phyloP scores from a whole-genome alignment of 2,113 vertebrate genomes.

The Hydrolagus affinis region DNA sequence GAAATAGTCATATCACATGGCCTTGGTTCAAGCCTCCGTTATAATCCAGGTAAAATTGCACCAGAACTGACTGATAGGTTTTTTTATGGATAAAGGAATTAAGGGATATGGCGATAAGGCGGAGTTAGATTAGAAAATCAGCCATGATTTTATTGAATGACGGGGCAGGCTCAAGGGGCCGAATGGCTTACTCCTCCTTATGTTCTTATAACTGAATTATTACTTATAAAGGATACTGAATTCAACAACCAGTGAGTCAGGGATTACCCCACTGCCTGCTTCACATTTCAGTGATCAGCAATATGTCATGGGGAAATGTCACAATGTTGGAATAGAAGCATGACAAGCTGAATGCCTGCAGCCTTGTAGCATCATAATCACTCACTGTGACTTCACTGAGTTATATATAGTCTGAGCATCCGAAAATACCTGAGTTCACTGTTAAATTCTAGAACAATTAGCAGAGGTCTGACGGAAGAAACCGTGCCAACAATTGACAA shows the following conservation, averaged over 20 bases:
- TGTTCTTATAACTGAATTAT: no score
- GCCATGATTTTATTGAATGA: no score
- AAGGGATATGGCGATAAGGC: no score
- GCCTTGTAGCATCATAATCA: not conserved
- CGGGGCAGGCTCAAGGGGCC: no score
- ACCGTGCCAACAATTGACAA: not conserved
- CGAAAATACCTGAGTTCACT: not conserved
- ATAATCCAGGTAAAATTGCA: no score
- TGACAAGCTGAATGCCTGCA: not conserved
- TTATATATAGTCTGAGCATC: not conserved
- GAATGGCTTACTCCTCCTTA: no score
- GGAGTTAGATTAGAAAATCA: no score
- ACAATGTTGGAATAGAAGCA: not conserved
- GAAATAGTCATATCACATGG: no score
- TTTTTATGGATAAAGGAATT: no score
- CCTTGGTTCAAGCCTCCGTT: no score
- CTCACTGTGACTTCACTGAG: not conserved
- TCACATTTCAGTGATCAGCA: not conserved
- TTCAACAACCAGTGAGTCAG: not conserved
- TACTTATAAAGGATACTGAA: not conserved
- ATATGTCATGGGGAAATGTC: not conserved
- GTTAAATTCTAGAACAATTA: no score
- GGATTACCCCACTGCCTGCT: not conserved
- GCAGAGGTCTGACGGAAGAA: not conserved
- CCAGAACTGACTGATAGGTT: no score